A percentile compares a stretch with the other conserved stretches of the same genome.
Conservation (phyloP, 2,888 invertebrate genomes). For the Lordiphosa andalusiaca region DNA sequence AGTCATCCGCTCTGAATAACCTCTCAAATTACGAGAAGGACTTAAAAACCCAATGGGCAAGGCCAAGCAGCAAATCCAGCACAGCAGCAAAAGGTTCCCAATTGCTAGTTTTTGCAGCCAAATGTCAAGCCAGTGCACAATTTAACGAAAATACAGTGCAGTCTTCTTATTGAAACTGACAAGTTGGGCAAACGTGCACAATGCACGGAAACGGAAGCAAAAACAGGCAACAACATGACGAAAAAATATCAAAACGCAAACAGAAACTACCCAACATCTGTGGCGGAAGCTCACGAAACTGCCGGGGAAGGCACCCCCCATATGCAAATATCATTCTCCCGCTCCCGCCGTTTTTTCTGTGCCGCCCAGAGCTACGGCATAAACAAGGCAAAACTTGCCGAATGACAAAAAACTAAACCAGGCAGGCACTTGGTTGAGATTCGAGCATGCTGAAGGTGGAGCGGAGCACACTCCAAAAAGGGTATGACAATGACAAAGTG, state of each 20-base stretch:
- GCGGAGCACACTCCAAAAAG: constrained; percentile 40
- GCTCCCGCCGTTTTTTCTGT: not conserved
- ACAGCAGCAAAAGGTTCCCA: no score
- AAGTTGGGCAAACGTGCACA: constrained; percentile 60
- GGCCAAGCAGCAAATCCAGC: no score
- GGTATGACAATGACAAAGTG: constrained; percentile 76
- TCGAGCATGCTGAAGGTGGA: constrained; percentile 38
- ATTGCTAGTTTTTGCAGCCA: constrained; percentile 1
- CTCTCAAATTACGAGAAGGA: no score
- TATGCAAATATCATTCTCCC: constrained; percentile 50
- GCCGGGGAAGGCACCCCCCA: constrained; percentile 7
- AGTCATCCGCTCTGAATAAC: no score
- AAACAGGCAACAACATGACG: constrained; percentile 18
- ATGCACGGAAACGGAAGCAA: constrained; percentile 41
- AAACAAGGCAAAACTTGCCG: constrained; percentile 24
- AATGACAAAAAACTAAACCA: constrained; percentile 18
- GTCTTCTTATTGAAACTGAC: constrained; percentile 51
- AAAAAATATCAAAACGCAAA: constrained; percentile 49
- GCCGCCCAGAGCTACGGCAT: constrained; percentile 14
- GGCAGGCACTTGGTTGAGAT: constrained; percentile 31
- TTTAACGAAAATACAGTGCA: constrained; percentile 17
- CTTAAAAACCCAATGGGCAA: no score
- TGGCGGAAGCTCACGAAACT: constrained; percentile 40
- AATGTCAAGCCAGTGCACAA: constrained; percentile 53
- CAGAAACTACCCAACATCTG: constrained; percentile 42